phyloP scores from a whole-genome alignment of 2,888 invertebrate species.

The Metopia argyrocephala region DNA sequence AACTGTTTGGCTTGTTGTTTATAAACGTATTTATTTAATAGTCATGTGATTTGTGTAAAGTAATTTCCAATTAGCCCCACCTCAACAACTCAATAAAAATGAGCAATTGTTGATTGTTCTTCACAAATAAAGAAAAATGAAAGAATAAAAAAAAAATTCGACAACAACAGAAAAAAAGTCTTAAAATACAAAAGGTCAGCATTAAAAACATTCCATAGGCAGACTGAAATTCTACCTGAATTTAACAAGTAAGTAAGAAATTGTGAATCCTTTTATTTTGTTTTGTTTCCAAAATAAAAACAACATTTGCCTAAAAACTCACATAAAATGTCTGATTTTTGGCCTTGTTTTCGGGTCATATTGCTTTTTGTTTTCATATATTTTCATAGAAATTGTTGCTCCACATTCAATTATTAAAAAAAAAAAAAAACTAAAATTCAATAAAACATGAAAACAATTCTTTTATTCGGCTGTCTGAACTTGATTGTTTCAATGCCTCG shows the following conservation, averaged over 20 bases:
- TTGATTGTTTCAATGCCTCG: constrained; percentile 54
- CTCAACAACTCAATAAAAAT: constrained; percentile 70
- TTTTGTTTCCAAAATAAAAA: constrained; percentile 26
- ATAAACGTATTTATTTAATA: constrained; percentile 63
- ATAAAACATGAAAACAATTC: constrained; percentile 56
- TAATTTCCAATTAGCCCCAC: constrained; percentile 77
- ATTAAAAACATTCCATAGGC: constrained; percentile 10
- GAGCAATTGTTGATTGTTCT: constrained; percentile 73
- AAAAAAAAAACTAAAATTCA: not conserved
- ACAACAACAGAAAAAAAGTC: constrained; percentile 27
- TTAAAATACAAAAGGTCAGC: constrained; percentile 38
- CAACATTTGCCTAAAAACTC: constrained; percentile 36
- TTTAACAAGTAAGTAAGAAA: constrained; percentile 26
- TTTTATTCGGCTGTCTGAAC: constrained; percentile 51
- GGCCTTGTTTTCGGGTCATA: constrained; percentile 49
- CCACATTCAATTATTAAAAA: constrained; percentile 44
- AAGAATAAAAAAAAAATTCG: not conserved
- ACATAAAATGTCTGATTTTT: constrained; percentile 32
- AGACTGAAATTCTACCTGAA: not conserved
- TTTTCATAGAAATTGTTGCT: constrained; percentile 30
- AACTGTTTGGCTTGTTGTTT: constrained; percentile 65
- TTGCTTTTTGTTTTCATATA: constrained; percentile 28
- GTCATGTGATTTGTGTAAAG: constrained; percentile 65
- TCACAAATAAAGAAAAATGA: constrained; percentile 23
- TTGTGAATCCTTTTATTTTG: constrained; percentile 34